Evolutionary conservation across 2,888 invertebrate genomes (phyloP), one percentile per base, ranked within the genome.

Genomic region (Chirona hameri): DNA sequence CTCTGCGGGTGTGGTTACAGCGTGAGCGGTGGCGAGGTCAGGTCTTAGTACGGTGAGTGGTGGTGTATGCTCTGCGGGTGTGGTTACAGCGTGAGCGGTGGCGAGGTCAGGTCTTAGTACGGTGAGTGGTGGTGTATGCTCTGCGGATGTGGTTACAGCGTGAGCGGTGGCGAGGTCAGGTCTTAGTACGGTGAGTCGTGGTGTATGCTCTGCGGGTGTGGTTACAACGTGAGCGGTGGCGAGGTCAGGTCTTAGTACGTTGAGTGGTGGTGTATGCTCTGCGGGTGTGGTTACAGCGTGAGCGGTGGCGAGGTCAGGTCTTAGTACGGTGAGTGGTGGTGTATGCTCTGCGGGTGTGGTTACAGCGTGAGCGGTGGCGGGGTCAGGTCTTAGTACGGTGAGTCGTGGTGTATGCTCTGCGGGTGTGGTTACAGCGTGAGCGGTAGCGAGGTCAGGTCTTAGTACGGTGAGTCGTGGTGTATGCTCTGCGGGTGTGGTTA

Each of bases 301-400:
- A 39, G 39, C 39, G 39, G 39, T 39, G 39, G 4, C 85, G 90
- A 18, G 18, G 89, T 27, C 90, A 92, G 87, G 88, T 90, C 88
- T 90, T 84, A 88, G n/a, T n/a, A n/a, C 88, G 0, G 88, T 94
- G 31, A 88, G 93, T 39, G 4, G 39, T 39, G 39, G 7, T 39
- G 39, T 39, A 2, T 5, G 39, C 39, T 39, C 39, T 39, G 39
- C 39, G 39, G 7, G 39, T 39, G 39, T 39, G 39, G 39, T 5
- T 39, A 39, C 39, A 39, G 39, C 39, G 39, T 39, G 39, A 39
- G 39, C 39, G 39, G 39, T 39, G 39, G 4, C 85, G 90, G 2
- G 18, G 89, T 27, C 90, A 92, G 87, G 88, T 90, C 88, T 90
- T 84, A 88, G n/a, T n/a, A n/a, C 88, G 0, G 88, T 94, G 31